Percentiles rank a stretch among this genome's conserved stretches.
phyloP scores from a whole-genome alignment of 92 coral and sea anemone genomes.

The Porites evermanni region DNA sequence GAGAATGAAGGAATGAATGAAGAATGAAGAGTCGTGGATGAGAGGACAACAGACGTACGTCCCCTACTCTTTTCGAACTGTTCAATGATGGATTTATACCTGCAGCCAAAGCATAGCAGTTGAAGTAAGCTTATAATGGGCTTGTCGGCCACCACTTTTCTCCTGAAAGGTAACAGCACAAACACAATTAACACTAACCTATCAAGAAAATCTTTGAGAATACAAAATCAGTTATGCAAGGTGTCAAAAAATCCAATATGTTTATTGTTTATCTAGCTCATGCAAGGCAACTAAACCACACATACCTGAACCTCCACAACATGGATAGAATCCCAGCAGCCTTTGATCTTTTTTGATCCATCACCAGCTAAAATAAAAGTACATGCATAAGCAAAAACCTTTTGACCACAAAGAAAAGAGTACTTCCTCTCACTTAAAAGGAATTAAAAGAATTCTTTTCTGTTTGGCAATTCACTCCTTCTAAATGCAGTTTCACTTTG shows the following conservation, averaged over 20 bases:
- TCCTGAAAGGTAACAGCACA: conserved; percentile 56
- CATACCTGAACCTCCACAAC: conserved; percentile 98
- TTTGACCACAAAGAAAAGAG: background rate
- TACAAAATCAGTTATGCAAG: background rate
- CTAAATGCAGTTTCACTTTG: too few relatives aligned
- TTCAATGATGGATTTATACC: conserved; percentile 47
- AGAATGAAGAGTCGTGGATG: too few relatives aligned
- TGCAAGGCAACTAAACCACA: background rate
- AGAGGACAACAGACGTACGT: too few relatives aligned
- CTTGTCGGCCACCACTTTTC: conserved; percentile 90
- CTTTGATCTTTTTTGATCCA: conserved; percentile 96
- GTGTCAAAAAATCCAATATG: background rate
- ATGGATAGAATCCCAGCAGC: conserved; percentile 99
- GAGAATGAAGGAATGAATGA: too few relatives aligned
- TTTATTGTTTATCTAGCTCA: background rate
- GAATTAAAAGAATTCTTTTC: background rate
- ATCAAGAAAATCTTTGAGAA: too few relatives aligned
- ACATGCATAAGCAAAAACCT: background rate
- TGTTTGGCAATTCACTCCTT: background rate
- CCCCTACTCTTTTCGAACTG: too few relatives aligned
- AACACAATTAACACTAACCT: background rate
- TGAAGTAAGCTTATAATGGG: conserved; percentile 99
- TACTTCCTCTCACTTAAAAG: background rate
- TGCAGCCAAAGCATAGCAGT: conserved; percentile 99
- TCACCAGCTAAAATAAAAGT: conserved; percentile 84